Conservation (phyloP, 2,888 invertebrate species). For the Drosophila maculinotata region DNA sequence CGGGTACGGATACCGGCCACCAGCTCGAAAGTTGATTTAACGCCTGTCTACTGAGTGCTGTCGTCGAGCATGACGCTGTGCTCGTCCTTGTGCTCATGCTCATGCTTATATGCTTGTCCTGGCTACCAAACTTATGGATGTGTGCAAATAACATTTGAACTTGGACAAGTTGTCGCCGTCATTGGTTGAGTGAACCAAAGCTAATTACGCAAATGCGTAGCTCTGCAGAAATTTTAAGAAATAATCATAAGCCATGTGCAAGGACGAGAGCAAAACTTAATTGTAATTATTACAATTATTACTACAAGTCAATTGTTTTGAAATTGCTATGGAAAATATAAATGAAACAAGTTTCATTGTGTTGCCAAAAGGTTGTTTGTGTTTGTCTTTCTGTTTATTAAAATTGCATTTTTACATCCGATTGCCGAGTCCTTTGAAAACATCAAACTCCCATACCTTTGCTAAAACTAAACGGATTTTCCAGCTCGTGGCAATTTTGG, state of each 20-base stretch:
- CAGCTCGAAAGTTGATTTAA: slow-evolving; percentile 55
- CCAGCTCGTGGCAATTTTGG: too few species aligned
- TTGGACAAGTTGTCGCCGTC: slow-evolving; percentile 63
- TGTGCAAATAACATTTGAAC: slow-evolving; percentile 22
- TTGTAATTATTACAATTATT: slow-evolving; percentile 10
- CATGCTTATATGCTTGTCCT: slow-evolving; percentile 8
- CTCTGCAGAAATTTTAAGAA: slow-evolving; percentile 6
- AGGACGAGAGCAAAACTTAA: slow-evolving; percentile 18
- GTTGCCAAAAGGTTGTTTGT: too few species aligned
- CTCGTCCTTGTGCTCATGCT: too few species aligned
- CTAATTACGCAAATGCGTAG: slow-evolving; percentile 50
- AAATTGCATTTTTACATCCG: too few species aligned
- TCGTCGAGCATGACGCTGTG: background rate
- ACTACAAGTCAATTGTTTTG: background rate
- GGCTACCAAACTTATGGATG: slow-evolving; percentile 23
- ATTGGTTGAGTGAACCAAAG: slow-evolving; percentile 31
- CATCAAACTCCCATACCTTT: too few species aligned
- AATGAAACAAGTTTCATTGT: too few species aligned
- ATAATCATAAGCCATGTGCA: slow-evolving; percentile 28
- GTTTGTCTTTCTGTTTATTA: too few species aligned
- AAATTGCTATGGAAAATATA: too few species aligned
- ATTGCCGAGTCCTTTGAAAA: too few species aligned
- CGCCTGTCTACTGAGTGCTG: slow-evolving; percentile 24
- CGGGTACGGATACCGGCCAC: background rate
- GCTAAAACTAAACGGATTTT: too few species aligned